Evolutionary conservation across 2,797 vertebrate species (phyloP).

Genomic region (Oryzias dopingdopingensis): DNA sequence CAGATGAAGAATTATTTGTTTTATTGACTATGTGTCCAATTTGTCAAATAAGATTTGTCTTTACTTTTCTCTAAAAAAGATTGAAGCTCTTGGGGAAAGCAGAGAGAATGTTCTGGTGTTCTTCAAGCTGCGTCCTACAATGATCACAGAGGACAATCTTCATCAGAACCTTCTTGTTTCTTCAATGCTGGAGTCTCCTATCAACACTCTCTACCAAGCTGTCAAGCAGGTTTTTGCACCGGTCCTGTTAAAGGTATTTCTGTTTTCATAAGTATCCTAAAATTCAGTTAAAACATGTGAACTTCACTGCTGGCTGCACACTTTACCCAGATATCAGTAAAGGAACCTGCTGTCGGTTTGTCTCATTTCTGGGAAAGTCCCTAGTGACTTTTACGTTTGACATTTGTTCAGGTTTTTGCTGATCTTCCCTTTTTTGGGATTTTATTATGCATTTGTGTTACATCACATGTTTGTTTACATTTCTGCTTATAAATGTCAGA

Average conservation of each 20-base stretch:
- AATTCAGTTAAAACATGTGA: not conserved
- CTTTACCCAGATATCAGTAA: too few relatives aligned
- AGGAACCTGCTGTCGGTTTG: too few relatives aligned
- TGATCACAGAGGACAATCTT: slow-evolving; percentile 93
- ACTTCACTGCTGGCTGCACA: too few relatives aligned
- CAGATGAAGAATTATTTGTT: too few relatives aligned
- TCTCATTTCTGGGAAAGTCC: too few relatives aligned
- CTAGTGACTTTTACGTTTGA: too few relatives aligned
- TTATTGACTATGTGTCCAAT: too few relatives aligned
- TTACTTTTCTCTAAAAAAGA: slow-evolving; percentile 61
- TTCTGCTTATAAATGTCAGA: too few relatives aligned
- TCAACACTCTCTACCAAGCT: slow-evolving; percentile 93
- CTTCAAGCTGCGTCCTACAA: slow-evolving; percentile 90
- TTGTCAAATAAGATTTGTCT: not conserved
- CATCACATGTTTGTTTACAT: too few relatives aligned
- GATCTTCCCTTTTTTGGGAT: too few relatives aligned
- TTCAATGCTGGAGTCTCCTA: slow-evolving; percentile 94
- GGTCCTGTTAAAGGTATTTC: slow-evolving; percentile 84
- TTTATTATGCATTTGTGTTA: too few relatives aligned
- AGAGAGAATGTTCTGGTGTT: slow-evolving; percentile 89
- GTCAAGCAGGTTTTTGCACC: slow-evolving; percentile 91
- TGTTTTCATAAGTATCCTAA: not conserved
- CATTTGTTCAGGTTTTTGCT: too few relatives aligned
- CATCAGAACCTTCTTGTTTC: slow-evolving; percentile 90
- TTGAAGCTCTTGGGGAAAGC: slow-evolving; percentile 77